Percentiles rank a stretch among this genome's conserved stretches.
phyloP scores from a whole-genome alignment of 2,113 vertebrate genomes.

The Stegastes partitus region DNA sequence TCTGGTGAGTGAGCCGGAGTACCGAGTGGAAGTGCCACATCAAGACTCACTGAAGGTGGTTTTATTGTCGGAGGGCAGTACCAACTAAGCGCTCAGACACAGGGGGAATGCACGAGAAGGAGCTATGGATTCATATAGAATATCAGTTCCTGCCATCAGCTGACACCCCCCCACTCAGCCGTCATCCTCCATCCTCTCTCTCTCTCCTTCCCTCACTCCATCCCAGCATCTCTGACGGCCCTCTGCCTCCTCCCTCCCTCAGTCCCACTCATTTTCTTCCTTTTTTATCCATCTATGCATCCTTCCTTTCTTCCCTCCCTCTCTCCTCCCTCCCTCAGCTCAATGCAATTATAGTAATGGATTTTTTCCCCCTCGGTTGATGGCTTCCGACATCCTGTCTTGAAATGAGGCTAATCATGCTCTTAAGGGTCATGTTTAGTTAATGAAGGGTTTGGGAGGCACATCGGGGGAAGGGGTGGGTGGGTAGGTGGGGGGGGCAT shows the following conservation, averaged over 20 bases:
- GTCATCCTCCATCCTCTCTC: constrained; percentile 42
- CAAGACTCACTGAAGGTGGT: constrained; percentile 93
- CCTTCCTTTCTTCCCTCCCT: constrained; percentile 73
- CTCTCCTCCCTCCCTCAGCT: constrained; percentile 79
- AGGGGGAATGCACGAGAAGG: constrained; percentile 83
- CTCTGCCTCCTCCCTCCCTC: constrained; percentile 72
- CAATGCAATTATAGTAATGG: constrained; percentile 98
- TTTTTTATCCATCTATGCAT: constrained; percentile 79
- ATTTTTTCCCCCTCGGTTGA: constrained; percentile 89
- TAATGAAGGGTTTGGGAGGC: constrained; percentile 90
- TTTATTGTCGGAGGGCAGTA: constrained; percentile 98
- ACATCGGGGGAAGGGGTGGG: constrained; percentile 39
- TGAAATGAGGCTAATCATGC: constrained; percentile 93
- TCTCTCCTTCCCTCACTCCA: constrained; percentile 62
- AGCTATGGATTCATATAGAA: constrained; percentile 83
- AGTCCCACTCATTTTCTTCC: constrained; percentile 80
- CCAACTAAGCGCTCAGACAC: constrained; percentile 87
- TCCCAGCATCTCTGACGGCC: constrained; percentile 75
- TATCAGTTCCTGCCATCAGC: constrained; percentile 67
- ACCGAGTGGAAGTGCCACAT: constrained; percentile 92
- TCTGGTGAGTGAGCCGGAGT: constrained; percentile 82
- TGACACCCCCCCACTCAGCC: constrained; percentile 57
- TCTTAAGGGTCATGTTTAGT: constrained; percentile 98
- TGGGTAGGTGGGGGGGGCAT: constrained; percentile 63
- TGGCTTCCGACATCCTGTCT: constrained; percentile 99